Evolutionary conservation across 1,140 invertebrate genomes (phyloP).

Genomic region (Orussus abietinus): DNA sequence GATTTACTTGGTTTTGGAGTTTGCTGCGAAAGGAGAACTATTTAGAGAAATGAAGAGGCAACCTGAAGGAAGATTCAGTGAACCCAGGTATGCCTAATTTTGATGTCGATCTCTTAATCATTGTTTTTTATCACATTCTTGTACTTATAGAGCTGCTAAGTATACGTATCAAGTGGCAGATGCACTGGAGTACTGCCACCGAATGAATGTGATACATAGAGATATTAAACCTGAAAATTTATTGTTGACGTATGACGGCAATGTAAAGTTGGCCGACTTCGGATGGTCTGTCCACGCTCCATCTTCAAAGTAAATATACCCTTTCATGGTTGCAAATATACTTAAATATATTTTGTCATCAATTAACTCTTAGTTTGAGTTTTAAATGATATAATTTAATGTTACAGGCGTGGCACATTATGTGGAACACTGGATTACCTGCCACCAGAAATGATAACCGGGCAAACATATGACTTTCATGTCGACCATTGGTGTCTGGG

Average conservation of each 20-base stretch:
- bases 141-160: conserved; percentile 63
- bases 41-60: conserved; percentile 72
- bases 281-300: conserved; percentile 93
- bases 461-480: conserved; percentile 69
- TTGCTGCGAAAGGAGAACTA: conserved; percentile 85
- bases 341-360: background rate
- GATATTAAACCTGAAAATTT: conserved; percentile 93
- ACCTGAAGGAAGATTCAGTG: conserved; percentile 65
- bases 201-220: conserved; percentile 85
- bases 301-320: conserved; percentile 65
- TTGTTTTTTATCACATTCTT: conserved; percentile 15
- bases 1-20: conserved; percentile 91
- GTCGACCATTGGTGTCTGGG: conserved; percentile 92
- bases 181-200: conserved; percentile 88
- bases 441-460: conserved; percentile 87
- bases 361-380: too few relatives aligned
- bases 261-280: conserved; percentile 90
- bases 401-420: conserved; percentile 74
- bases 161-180: conserved; percentile 87
- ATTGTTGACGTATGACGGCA: conserved; percentile 67
- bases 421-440: conserved; percentile 92
- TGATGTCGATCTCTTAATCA: conserved; percentile 1
- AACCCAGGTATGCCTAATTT: conserved; percentile 51
- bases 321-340: too few relatives aligned
- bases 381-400: conserved; percentile 8